These are phyloP conservation scores for Carlito syrichta DNA, from an alignment of 2,113 vertebrate genomes.

Conservation along the genomic window DNA sequence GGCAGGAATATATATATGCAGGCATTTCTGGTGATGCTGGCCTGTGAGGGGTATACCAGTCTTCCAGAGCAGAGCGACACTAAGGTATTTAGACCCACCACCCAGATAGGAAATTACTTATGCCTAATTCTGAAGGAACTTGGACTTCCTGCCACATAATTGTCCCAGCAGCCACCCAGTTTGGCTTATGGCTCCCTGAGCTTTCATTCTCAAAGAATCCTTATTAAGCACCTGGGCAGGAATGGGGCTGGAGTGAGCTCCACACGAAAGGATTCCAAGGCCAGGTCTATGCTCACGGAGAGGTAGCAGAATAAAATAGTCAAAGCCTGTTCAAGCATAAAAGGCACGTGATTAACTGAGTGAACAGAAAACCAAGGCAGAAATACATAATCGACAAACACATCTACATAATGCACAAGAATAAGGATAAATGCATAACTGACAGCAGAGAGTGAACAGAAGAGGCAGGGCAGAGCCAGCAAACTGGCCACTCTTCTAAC, in stretches of 20 bases:
- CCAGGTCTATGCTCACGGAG: background rate
- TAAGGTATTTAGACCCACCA: background rate
- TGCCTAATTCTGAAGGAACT: background rate
- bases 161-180: background rate
- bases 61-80: background rate
- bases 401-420: background rate
- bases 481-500: conserved; percentile 44
- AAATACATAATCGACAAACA: background rate
- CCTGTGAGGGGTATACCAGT: background rate
- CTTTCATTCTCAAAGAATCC: conserved; percentile 7
- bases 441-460: background rate
- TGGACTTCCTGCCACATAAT: background rate
- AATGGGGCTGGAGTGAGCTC: background rate
- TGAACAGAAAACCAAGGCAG: background rate
- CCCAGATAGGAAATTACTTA: background rate
- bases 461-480: background rate
- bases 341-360: background rate
- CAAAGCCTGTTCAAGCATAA: background rate
- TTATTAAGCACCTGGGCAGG: background rate
- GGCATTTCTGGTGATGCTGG: background rate
- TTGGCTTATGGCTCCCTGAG: background rate
- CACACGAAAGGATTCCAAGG: background rate
- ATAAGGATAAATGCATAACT: background rate
- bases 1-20: background rate
- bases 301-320: background rate